phyloP scores from a whole-genome alignment of 2,888 invertebrate species.

The Coenonympha arcania region DNA sequence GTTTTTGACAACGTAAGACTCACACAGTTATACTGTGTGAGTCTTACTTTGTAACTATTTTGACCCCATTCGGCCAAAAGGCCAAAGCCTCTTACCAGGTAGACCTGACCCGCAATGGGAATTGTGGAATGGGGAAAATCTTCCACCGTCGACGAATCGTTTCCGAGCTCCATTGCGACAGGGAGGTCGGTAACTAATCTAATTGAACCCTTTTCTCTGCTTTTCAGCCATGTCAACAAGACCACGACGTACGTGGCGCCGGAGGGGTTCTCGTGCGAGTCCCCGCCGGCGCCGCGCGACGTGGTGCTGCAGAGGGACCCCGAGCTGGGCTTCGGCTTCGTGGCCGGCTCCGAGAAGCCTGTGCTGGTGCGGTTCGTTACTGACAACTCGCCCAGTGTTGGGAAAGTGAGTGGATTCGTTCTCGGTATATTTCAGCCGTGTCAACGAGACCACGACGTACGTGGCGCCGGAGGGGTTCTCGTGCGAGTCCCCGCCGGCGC shows the following conservation, averaged over 20 bases:
- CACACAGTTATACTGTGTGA: no score
- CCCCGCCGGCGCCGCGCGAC: conserved; percentile 84
- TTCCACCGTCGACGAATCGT: no score
- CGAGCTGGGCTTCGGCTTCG: conserved; percentile 93
- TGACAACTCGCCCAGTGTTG: conserved; percentile 92
- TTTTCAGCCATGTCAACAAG: conserved; percentile 83
- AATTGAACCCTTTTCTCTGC: background rate
- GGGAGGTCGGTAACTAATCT: no score
- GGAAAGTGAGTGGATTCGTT: conserved; percentile 79
- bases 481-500: conserved; percentile 84
- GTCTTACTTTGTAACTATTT: no score
- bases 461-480: conserved; percentile 82
- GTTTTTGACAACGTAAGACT: no score
- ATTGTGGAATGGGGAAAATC: no score
- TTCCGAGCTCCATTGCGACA: no score
- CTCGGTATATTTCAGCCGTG: conserved; percentile 79
- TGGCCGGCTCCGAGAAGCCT: conserved; percentile 94
- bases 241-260: conserved; percentile 94
- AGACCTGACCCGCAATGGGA: no score
- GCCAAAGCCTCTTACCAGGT: no score
- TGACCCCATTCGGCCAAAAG: no score
- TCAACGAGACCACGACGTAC: conserved; percentile 91
- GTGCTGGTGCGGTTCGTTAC: conserved; percentile 92
- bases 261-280: conserved; percentile 76
- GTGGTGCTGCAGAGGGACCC: conserved; percentile 83